Evolutionary conservation across 2,888 invertebrate species (phyloP).

Genomic region (Sepioteuthis lessoniana): DNA sequence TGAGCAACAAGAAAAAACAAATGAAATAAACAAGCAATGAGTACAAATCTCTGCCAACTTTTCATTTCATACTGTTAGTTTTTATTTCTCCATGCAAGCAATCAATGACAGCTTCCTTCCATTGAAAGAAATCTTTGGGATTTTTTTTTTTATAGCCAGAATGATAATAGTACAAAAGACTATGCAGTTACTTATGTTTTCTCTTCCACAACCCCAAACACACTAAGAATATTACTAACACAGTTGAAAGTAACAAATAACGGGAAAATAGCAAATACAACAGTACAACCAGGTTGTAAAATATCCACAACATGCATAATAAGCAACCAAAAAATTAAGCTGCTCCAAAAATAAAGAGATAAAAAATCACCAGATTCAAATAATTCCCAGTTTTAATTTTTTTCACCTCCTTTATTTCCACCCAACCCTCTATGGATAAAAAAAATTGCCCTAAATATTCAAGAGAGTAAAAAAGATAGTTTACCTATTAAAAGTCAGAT

Average conservation of each 20-base stretch:
- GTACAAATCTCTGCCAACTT: not conserved
- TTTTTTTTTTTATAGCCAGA: not conserved
- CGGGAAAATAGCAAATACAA: not conserved
- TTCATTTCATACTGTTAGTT: not conserved
- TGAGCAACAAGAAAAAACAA: not conserved
- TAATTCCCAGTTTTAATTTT: too few relatives aligned
- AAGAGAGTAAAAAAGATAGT: too few relatives aligned
- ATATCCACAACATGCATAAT: not conserved
- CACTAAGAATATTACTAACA: not conserved
- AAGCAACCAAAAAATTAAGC: too few relatives aligned
- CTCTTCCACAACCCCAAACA: not conserved
- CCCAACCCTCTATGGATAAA: too few relatives aligned
- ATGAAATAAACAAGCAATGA: not conserved
- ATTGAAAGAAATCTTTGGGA: not conserved
- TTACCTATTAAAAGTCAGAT: too few relatives aligned
- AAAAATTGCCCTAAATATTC: too few relatives aligned
- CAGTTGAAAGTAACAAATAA: not conserved
- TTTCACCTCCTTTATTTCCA: too few relatives aligned
- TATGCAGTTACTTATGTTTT: not conserved
- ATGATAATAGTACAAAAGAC: not conserved
- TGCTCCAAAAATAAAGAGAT: too few relatives aligned
- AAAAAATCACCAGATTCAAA: too few relatives aligned
- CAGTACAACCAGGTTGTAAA: not conserved
- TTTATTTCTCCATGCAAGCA: not conserved
- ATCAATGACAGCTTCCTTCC: not conserved